phyloP scores from a whole-genome alignment of 2,797 vertebrate genomes.

The Pteronotus mesoamericanus region DNA sequence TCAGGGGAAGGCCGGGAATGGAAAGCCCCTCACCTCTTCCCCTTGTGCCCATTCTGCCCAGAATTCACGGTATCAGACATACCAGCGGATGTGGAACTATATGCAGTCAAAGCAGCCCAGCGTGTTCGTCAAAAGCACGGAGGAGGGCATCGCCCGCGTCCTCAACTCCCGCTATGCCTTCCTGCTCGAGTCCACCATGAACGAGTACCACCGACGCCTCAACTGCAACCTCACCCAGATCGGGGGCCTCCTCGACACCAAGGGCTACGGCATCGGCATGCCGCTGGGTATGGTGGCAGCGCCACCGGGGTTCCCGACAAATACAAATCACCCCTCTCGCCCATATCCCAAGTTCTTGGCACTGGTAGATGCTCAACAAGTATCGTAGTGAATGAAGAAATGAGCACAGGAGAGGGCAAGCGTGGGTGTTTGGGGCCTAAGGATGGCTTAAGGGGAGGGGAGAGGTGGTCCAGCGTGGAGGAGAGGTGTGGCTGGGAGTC shows the following conservation, averaged over 20 bases:
- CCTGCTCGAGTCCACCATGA: conserved; percentile 94
- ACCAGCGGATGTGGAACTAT: conserved; percentile 97
- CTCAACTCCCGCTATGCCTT: conserved; percentile 94
- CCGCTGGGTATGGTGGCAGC: conserved; percentile 84
- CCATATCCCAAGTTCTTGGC: background rate
- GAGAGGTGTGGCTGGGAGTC: background rate
- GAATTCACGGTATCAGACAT: conserved; percentile 93
- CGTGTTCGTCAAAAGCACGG: conserved; percentile 94
- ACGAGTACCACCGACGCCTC: conserved; percentile 91
- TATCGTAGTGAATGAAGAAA: background rate
- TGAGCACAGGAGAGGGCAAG: background rate
- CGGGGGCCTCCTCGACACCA: conserved; percentile 92
- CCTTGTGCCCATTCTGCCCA: conserved; percentile 52
- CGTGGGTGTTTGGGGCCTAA: background rate
- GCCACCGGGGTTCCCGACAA: background rate
- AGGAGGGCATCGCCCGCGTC: conserved; percentile 92
- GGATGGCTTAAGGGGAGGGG: background rate
- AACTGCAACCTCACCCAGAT: conserved; percentile 96
- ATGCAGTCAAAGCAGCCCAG: conserved; percentile 95
- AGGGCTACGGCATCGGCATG: conserved; percentile 95
- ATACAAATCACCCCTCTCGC: background rate
- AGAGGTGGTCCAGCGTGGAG: background rate
- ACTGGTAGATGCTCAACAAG: background rate
- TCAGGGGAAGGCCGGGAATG: background rate
- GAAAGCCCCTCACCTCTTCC: background rate